Evolutionary conservation across 64 coral and sea anemone species (phyloP).

Genomic region (Catalaphyllia jardinei): DNA sequence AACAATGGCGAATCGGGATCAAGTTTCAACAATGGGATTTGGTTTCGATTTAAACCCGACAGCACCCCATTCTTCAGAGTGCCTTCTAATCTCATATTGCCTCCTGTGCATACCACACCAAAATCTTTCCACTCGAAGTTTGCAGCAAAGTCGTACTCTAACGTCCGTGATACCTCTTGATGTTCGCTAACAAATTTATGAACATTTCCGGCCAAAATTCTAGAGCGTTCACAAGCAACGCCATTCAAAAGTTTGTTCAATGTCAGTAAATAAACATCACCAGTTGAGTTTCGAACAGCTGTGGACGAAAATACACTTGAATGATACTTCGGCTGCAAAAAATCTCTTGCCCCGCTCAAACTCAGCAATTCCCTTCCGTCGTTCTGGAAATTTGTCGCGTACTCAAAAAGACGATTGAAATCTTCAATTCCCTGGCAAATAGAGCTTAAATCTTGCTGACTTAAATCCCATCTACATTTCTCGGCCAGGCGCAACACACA

Average conservation of each 20-base stretch:
- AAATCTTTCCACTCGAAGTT: conserved; percentile 82
- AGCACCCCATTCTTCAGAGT: conserved; percentile 51
- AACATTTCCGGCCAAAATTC: conserved; percentile 60
- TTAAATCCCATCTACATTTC: conserved; percentile 55
- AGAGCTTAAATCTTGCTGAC: conserved; percentile 45
- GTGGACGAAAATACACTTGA: conserved; percentile 18
- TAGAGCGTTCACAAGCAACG: conserved; percentile 56
- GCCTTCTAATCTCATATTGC: conserved; percentile 1
- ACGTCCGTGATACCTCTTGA: conserved; percentile 56
- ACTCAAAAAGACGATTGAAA: conserved; percentile 81
- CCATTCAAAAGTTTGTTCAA: conserved; percentile 77
- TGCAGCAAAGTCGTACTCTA: conserved; percentile 53
- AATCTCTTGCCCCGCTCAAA: conserved; percentile 28
- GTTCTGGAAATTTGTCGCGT: conserved; percentile 46
- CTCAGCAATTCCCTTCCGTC: conserved; percentile 48
- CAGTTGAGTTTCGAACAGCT: neutral
- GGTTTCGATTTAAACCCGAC: conserved; percentile 37
- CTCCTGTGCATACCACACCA: neutral
- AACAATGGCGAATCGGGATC: conserved; percentile 48
- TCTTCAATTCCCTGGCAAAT: conserved; percentile 81
- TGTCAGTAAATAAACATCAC: conserved; percentile 43
- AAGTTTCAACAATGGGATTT: conserved; percentile 59
- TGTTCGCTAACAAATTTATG: conserved; percentile 61
- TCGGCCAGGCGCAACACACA: conserved; percentile 55
- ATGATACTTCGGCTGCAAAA: conserved; percentile 5